Conservation (phyloP, 2,113 vertebrate genomes). For the Pedetes capensis region DNA sequence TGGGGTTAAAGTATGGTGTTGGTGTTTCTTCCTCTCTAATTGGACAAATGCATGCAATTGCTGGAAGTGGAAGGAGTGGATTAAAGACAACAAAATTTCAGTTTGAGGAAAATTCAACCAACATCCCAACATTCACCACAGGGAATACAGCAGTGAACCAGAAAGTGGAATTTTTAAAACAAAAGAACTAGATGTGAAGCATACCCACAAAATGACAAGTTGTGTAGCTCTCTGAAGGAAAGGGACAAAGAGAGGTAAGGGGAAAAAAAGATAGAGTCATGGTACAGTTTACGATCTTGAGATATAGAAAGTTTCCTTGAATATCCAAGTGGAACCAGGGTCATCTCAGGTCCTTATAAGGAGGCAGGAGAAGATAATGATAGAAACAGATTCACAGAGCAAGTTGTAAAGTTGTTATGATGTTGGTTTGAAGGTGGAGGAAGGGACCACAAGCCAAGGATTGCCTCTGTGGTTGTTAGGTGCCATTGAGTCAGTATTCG, state of each 20-base stretch:
- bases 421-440: background rate
- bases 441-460: background rate
- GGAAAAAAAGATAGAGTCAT: fast-evolving
- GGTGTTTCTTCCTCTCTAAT: background rate
- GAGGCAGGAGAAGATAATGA: background rate
- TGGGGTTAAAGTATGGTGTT: fast-evolving
- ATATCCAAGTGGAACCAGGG: too few species aligned
- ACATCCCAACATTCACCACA: background rate
- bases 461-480: too few species aligned
- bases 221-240: fast-evolving
- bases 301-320: fast-evolving
- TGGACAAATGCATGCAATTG: background rate
- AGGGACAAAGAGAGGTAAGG: fast-evolving
- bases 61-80: too few species aligned
- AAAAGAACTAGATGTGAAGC: too few species aligned
- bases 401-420: background rate
- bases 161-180: background rate
- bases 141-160: background rate
- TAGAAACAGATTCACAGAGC: background rate
- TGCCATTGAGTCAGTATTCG: too few species aligned
- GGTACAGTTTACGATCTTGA: background rate
- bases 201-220: fast-evolving
- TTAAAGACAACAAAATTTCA: background rate
- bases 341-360: background rate
- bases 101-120: background rate